These are phyloP conservation scores for Aldabrachelys gigantea DNA, from an alignment of 2,113 vertebrate species.

Conservation along the genomic window DNA sequence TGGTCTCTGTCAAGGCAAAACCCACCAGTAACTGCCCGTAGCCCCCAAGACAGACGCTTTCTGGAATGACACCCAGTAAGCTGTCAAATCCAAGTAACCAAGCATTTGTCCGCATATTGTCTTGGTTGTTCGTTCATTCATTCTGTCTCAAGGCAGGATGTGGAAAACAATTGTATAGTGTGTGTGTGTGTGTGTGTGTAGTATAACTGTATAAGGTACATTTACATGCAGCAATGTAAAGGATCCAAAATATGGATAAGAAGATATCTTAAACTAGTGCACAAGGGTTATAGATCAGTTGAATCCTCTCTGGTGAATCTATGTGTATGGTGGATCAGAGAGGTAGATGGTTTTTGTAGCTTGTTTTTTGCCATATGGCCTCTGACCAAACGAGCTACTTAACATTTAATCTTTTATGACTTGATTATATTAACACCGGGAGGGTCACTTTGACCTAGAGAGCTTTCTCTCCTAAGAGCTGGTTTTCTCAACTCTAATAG, in stretches of 20 bases:
- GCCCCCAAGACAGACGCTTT: constrained; percentile 43
- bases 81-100: constrained; percentile 38
- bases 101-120: constrained; percentile 3
- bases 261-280: not conserved
- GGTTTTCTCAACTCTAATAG: constrained; percentile 26
- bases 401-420: constrained; percentile 23
- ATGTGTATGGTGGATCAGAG: not conserved
- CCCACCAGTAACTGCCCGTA: not conserved
- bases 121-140: constrained; percentile 34
- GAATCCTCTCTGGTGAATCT: constrained; percentile 6
- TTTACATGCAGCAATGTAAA: not conserved
- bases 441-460: not conserved
- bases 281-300: not conserved
- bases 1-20: not conserved
- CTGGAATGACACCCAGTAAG: constrained; percentile 42
- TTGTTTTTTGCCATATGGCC: not conserved
- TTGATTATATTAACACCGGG: not conserved
- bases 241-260: constrained; percentile 17
- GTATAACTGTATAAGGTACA: not conserved
- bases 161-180: not conserved
- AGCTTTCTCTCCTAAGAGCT: not conserved
- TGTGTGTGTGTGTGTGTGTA: not conserved
- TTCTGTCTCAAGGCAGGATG: constrained; percentile 33
- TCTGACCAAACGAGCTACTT: constrained; percentile 18
- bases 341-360: not conserved